Evolutionary conservation across 2,113 vertebrate species (phyloP), one percentile per base, ranked within the genome.

Genomic region (Dasyornis broadbenti): DNA sequence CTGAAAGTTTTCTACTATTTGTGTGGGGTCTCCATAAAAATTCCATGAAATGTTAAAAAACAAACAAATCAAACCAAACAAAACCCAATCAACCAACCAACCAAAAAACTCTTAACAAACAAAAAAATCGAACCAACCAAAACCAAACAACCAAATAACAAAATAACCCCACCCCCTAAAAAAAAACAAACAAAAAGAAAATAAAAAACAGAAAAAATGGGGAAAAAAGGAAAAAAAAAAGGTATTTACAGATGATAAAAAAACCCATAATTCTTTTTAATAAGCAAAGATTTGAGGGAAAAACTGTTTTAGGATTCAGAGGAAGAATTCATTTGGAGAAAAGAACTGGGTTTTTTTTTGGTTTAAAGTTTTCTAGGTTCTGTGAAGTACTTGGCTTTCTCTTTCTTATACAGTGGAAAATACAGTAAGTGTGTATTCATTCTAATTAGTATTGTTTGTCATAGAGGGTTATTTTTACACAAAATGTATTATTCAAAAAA

Each of bases 91-190:
- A 84, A 13, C 4, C 18, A 44, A 45, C 9, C 11, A 45, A 39
- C 44, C 7, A 44, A 37, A 68, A 27, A 37, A n/a, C 5, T 1
- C 6, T 2, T 10, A 39, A 68, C 63, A 37, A 0, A 0, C 4
- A 13, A 35, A 33, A 64, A 13, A 70, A 40, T 5, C 18, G 30
- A n/a, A 17, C 47, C 22, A 49, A 27, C 19, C 5, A 49, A 65
- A 15, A 30, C 3, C 1, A 10, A 40, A 40, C 11, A 45, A 39
- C 44, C 7, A 44, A 37, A 68, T 10, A 39, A 68, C 63, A 37
- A 0, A 0, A 35, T 28, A 64, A 30, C 18, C 19, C 44, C 44
- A 30, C 52, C 28, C 24, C 50, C n/a, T n/a, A n/a, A n/a, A n/a
- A 24, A 20, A 45, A 45, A 40, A 40, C 13, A 40, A 40, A 40